Conservation (phyloP, 2,113 vertebrate species). For the Xiphophorus maculatus region DNA sequence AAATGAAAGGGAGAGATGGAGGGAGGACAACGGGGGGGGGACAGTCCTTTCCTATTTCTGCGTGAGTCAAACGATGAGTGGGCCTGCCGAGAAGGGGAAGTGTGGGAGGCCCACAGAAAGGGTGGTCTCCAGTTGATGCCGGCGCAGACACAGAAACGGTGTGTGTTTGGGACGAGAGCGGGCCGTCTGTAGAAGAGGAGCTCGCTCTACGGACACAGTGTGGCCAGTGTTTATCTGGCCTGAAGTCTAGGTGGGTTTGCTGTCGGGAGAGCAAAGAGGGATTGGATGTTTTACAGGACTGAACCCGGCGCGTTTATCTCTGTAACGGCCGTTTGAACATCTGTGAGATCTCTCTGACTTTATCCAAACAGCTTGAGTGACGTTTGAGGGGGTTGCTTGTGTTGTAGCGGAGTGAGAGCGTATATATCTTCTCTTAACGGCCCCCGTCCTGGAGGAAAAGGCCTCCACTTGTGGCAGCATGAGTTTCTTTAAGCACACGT, state of each 20-base stretch:
- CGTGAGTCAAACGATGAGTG: constrained; percentile 75
- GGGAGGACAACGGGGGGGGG: too few species aligned
- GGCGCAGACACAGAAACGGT: constrained; percentile 46
- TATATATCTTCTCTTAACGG: constrained; percentile 29
- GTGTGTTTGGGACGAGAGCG: constrained; percentile 40
- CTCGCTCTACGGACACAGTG: constrained; percentile 45
- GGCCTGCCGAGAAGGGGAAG: constrained; percentile 67
- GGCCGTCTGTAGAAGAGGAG: constrained; percentile 32
- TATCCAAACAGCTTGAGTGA: constrained; percentile 40
- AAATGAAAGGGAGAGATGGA: constrained; percentile 45
- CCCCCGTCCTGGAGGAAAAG: constrained; percentile 29
- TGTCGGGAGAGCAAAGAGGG: constrained; percentile 4
- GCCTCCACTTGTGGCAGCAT: background rate
- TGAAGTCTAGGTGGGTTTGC: constrained; percentile 42
- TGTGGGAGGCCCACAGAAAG: constrained; percentile 66
- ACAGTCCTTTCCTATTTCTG: constrained; percentile 45
- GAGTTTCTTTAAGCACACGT: constrained; percentile 12
- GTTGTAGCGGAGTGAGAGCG: constrained; percentile 25
- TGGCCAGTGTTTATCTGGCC: constrained; percentile 37
- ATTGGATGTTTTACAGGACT: constrained; percentile 24
- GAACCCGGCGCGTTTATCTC: constrained; percentile 23
- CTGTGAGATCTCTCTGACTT: constrained; percentile 35
- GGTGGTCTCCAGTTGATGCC: constrained; percentile 62
- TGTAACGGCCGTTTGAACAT: constrained; percentile 14
- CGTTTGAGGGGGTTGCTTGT: constrained; percentile 28